Conservation (phyloP, 2,113 vertebrate species). For the Dendrocopos noguchii region DNA sequence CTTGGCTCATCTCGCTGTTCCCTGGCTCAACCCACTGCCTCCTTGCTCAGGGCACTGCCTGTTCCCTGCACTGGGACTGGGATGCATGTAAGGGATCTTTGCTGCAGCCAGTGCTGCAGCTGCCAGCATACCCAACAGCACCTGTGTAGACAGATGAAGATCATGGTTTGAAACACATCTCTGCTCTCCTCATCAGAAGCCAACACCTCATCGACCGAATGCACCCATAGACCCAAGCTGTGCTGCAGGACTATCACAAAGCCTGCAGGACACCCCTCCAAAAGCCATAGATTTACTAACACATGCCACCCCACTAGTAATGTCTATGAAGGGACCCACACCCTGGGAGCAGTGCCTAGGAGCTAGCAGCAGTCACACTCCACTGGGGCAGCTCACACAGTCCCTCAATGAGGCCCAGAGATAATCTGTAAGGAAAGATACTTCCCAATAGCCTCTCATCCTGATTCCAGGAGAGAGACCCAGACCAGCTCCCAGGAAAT, state of each 20-base stretch:
- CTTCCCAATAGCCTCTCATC: neutral
- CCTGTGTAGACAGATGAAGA: rapidly evolving
- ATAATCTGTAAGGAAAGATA: too few relatives aligned
- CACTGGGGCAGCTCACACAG: rapidly evolving
- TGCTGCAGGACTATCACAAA: neutral
- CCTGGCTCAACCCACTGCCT: rapidly evolving
- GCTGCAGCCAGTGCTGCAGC: neutral
- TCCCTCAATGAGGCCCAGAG: neutral
- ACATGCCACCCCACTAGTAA: rapidly evolving
- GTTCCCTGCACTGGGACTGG: neutral
- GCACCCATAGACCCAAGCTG: too few relatives aligned
- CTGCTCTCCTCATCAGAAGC: neutral
- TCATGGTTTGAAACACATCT: neutral
- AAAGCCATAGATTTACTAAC: neutral
- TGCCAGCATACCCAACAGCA: neutral
- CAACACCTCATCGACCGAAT: rapidly evolving
- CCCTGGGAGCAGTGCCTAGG: rapidly evolving
- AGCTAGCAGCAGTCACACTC: neutral
- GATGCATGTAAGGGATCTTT: too few relatives aligned
- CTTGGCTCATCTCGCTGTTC: too few relatives aligned
- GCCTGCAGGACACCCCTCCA: neutral
- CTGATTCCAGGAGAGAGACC: neutral
- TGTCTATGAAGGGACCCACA: rapidly evolving
- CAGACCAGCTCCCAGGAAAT: neutral
- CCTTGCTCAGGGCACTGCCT: rapidly evolving